Evolutionary conservation across 2,113 vertebrate species (phyloP), one percentile per base, ranked within the genome.

Genomic region (Butorides virescens): DNA sequence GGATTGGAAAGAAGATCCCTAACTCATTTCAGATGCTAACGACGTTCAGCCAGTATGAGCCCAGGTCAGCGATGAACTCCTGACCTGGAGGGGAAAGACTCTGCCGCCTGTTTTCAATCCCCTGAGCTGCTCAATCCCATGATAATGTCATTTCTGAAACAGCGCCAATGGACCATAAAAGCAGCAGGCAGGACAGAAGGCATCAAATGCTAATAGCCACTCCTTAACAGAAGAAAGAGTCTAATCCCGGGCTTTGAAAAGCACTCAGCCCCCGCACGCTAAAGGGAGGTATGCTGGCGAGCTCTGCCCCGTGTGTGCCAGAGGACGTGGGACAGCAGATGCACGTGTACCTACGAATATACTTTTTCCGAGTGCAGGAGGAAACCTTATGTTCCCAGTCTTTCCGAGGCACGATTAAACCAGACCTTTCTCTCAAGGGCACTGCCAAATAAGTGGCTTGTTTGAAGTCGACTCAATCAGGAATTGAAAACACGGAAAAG

Each of bases 101-200:
- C 80, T 86, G 67, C 30, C 7, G 3, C 87, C 88, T 10, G 7
- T 91, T 96, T 91, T 86, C 92, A 91, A 66, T 76, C 84, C 91
- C 74, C 77, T 9, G 67, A 94, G 93, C 84, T 58, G 71, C 81
- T 96, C 95, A 95, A 74, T 96, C 92, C 93, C 92, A 50, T 21
- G 85, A 96, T 94, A 96, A 95, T 95, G 94, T 95, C 74, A 93
- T 95, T 97, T 95, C 94, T 95, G 95, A 95, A 96, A 82, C 84
- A 59, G 89, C 2, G 59, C 91, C 94, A 95, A 91, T 74, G 89
- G 91, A 97, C 91, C 96, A 96, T 90, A 91, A 97, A 96, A 95
- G 94, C 94, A 95, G 84, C 89, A 94, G 94, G 94, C 94, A 91
- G 89, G 95, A 95, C 92, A 97, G 94, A 94, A 97, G 96, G 94